phyloP scores from a whole-genome alignment of 2,797 vertebrate species.

The Hippopotamyrus pictus region DNA sequence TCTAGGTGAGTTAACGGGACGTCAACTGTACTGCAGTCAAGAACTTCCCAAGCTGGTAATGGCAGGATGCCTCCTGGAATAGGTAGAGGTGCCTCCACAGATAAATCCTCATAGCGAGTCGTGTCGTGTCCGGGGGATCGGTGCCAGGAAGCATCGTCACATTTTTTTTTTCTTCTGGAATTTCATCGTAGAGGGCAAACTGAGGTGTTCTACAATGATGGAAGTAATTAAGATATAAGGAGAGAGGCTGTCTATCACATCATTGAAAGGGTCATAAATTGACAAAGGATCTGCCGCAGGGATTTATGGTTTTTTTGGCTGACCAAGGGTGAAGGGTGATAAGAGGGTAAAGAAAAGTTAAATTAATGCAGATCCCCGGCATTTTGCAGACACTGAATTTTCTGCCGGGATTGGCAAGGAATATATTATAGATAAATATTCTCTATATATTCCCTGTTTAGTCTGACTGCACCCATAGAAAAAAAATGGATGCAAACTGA shows the following conservation, averaged over 20 bases:
- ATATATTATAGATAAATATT: constrained; percentile 31
- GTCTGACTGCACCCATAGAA: background rate
- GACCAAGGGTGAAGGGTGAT: constrained; percentile 44
- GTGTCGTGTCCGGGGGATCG: background rate
- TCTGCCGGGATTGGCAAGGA: constrained; percentile 20
- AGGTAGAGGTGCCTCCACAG: background rate
- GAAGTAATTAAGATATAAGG: constrained; percentile 17
- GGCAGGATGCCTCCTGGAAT: background rate
- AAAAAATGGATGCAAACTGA: background rate
- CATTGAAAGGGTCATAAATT: constrained; percentile 26
- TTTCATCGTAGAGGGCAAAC: background rate
- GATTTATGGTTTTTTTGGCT: constrained; percentile 37
- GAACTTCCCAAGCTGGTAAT: background rate
- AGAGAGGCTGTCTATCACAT: constrained; percentile 20
- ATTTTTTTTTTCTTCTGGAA: background rate
- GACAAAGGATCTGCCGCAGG: constrained; percentile 25
- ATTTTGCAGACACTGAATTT: constrained; percentile 33
- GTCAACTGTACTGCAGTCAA: background rate
- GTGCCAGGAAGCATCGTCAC: background rate
- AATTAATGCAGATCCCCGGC: constrained; percentile 35
- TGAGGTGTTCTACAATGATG: constrained; percentile 11
- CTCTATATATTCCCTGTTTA: constrained; percentile 15
- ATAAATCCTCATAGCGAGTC: background rate
- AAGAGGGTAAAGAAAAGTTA: constrained; percentile 20
- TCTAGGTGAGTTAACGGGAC: background rate